These are phyloP conservation scores for Microtus montanus DNA, from an alignment of 2,113 vertebrate genomes.

Conservation along the genomic window DNA sequence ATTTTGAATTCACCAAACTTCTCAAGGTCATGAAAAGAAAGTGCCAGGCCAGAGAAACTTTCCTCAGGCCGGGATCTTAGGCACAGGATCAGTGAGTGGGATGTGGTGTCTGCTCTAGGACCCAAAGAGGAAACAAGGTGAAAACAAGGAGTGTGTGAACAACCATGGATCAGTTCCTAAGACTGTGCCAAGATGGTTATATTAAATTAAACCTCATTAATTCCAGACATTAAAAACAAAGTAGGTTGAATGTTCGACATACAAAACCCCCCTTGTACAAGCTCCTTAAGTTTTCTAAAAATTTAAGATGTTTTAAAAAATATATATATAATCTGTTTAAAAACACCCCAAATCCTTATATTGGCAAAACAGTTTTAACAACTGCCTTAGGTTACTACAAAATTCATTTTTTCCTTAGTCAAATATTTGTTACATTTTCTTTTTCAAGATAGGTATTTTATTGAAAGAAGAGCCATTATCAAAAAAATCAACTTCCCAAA, in stretches of 20 bases:
- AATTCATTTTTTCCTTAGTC: background rate
- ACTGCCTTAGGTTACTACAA: slow-evolving; percentile 16
- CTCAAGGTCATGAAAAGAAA: background rate
- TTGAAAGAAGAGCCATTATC: background rate
- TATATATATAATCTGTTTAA: background rate
- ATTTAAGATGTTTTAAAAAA: background rate
- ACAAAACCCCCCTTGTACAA: background rate
- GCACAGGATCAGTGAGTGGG: background rate
- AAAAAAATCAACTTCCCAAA: slow-evolving; percentile 6
- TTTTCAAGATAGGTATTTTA: background rate
- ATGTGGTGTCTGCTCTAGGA: background rate
- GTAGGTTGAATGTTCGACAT: background rate
- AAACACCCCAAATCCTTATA: slow-evolving; percentile 1
- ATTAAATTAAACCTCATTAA: background rate
- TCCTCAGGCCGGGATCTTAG: background rate
- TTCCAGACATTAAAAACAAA: background rate
- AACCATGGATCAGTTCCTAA: background rate
- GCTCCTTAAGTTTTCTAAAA: slow-evolving; percentile 15
- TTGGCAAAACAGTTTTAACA: slow-evolving; percentile 34
- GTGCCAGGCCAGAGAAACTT: background rate
- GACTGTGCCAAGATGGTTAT: background rate
- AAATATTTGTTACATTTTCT: slow-evolving; percentile 36
- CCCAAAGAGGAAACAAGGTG: background rate
- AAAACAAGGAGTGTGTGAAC: background rate
- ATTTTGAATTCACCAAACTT: background rate